phyloP scores from a whole-genome alignment of 2,888 invertebrate species.

The Metellina segmentata region DNA sequence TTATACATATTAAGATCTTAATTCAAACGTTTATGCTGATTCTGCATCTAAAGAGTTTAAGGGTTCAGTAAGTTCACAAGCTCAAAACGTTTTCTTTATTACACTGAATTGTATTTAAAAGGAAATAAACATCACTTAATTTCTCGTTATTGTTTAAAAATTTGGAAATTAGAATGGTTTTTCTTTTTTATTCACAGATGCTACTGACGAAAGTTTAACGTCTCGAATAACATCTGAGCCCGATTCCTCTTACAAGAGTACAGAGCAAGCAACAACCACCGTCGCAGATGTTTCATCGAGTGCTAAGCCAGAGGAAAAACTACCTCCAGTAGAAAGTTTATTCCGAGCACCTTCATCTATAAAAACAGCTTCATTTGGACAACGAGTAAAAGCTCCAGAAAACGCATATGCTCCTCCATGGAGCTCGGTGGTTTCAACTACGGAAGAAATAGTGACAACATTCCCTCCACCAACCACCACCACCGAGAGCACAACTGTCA shows the following conservation, averaged over 20 bases:
- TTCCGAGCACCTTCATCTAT: slow-evolving; percentile 65
- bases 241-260: slow-evolving; percentile 46
- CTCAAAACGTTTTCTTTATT: background rate
- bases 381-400: slow-evolving; percentile 65
- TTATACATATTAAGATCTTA: background rate
- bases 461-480: slow-evolving; percentile 25
- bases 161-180: background rate
- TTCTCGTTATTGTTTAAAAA: too few relatives aligned
- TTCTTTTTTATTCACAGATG: slow-evolving; percentile 27
- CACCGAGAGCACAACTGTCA: slow-evolving; percentile 3
- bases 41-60: background rate
- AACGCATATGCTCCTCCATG: slow-evolving; percentile 57
- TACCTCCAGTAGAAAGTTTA: slow-evolving; percentile 8
- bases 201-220: slow-evolving; percentile 8
- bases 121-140: background rate
- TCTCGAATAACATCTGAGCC: slow-evolving; percentile 26
- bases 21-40: background rate
- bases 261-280: background rate
- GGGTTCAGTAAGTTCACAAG: background rate
- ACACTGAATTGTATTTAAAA: background rate
- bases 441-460: slow-evolving; percentile 5
- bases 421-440: slow-evolving; percentile 32
- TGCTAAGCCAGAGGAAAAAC: slow-evolving; percentile 15
- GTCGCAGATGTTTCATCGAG: background rate
- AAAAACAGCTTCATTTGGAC: slow-evolving; percentile 41